Percentiles rank a stretch among this genome's conserved stretches.
phyloP scores from a whole-genome alignment of 2,888 invertebrate genomes.

The Prostheceraeus crozeri region DNA sequence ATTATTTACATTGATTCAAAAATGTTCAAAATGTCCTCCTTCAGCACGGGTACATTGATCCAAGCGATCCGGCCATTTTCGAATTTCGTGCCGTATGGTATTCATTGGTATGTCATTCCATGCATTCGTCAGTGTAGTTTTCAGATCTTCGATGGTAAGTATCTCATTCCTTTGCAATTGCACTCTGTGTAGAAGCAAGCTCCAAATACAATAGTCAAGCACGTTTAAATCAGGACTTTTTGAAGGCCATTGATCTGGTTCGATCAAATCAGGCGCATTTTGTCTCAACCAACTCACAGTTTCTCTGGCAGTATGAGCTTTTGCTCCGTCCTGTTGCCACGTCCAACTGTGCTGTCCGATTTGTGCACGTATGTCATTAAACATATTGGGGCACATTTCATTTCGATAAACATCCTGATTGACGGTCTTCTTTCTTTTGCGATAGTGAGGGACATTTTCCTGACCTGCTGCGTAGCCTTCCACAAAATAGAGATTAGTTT shows the following conservation, averaged over 20 bases:
- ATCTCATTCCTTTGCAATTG: constrained; percentile 20
- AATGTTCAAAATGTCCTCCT: no score
- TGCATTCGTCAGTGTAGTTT: constrained; percentile 16
- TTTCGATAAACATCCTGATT: constrained; percentile 20
- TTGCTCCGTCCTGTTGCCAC: constrained; percentile 13
- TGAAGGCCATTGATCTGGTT: constrained; percentile 19
- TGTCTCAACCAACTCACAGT: constrained; percentile 11
- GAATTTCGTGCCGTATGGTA: no score
- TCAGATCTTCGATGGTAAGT: constrained; percentile 21
- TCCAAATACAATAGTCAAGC: constrained; percentile 13
- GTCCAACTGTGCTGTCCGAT: not conserved
- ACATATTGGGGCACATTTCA: constrained; percentile 14
- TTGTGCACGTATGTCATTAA: constrained; percentile 10
- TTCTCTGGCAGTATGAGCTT: not conserved
- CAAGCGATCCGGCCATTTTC: no score
- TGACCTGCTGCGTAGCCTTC: no score
- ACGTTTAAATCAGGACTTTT: constrained; percentile 14
- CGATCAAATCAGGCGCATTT: constrained; percentile 17
- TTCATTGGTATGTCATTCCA: constrained; percentile 31
- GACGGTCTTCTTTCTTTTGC: constrained; percentile 4
- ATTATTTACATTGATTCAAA: no score
- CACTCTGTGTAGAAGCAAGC: not conserved
- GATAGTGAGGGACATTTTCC: no score
- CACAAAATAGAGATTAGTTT: not conserved
- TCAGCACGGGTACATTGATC: no score